Percentiles rank a stretch among this genome's conserved stretches.
Evolutionary conservation across 2,888 invertebrate genomes (phyloP).

Genomic region (Machimus rusticus): DNA sequence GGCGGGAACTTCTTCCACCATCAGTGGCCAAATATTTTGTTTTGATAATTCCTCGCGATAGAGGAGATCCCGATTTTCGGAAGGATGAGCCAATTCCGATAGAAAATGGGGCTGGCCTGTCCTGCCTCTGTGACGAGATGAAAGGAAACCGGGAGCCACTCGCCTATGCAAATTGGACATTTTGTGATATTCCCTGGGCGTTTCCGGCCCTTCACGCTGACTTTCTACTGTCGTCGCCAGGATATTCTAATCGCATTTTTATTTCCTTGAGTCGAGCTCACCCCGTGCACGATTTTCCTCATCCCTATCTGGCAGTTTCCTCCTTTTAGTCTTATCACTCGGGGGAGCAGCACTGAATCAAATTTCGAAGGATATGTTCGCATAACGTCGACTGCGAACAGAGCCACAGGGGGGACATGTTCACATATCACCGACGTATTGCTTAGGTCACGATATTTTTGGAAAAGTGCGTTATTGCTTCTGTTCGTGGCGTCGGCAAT

Average conservation of each 20-base stretch:
- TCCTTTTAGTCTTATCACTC: background rate
- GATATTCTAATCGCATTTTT: conserved; percentile 29
- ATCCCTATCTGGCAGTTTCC: background rate
- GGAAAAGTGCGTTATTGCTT: background rate
- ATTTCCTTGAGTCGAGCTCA: background rate
- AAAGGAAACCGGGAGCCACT: background rate
- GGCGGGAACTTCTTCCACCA: background rate
- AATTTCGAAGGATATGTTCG: background rate
- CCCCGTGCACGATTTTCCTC: background rate
- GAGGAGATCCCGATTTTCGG: background rate
- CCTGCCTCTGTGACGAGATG: conserved; percentile 1
- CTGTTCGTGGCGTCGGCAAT: background rate
- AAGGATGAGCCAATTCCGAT: conserved; percentile 30
- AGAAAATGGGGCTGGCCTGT: background rate
- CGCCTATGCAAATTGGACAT: conserved; percentile 17
- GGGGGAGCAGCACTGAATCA: background rate
- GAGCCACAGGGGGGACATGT: background rate
- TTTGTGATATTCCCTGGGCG: background rate
- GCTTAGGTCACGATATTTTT: background rate
- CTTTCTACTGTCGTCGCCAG: conserved; percentile 24
- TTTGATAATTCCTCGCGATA: conserved; percentile 36
- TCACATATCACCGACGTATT: background rate
- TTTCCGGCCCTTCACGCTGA: background rate
- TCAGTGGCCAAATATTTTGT: conserved; percentile 35
- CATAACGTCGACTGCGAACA: background rate